phyloP scores from a whole-genome alignment of 2,797 vertebrate species.

The Typhlichthys eigenmanni region DNA sequence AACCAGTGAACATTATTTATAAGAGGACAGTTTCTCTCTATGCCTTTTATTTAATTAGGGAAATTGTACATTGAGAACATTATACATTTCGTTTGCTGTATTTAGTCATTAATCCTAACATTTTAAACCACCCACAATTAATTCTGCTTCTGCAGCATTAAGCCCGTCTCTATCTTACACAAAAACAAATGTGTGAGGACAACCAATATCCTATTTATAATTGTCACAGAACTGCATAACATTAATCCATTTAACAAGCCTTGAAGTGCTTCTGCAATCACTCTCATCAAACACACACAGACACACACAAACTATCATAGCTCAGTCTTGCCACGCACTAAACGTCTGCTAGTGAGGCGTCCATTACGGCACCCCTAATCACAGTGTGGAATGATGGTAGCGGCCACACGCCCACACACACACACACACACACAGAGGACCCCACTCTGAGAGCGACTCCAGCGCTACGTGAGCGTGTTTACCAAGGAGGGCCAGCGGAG shows the following conservation, averaged over 20 bases:
- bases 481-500: slow-evolving; percentile 56
- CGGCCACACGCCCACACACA: neutral
- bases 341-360: slow-evolving; percentile 51
- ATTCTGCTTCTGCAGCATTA: slow-evolving; percentile 7
- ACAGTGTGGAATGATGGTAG: slow-evolving; percentile 56
- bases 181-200: slow-evolving; percentile 7
- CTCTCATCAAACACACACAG: slow-evolving; percentile 22
- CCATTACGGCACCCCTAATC: slow-evolving; percentile 69
- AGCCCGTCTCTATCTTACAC: neutral
- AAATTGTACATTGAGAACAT: too few species aligned
- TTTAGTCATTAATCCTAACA: too few species aligned
- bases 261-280: slow-evolving; percentile 21
- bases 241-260: slow-evolving; percentile 22
- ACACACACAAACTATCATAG: neutral
- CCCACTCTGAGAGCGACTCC: slow-evolving; percentile 40
- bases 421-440: neutral
- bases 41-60: too few species aligned
- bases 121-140: slow-evolving; percentile 21
- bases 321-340: slow-evolving; percentile 47
- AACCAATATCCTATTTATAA: slow-evolving; percentile 38
- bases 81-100: too few species aligned
- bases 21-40: too few species aligned
- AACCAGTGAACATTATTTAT: too few species aligned
- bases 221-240: slow-evolving; percentile 23
- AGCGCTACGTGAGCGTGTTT: slow-evolving; percentile 56